Conservation (phyloP, 2,888 invertebrate species). For the Amaurobius ferox region DNA sequence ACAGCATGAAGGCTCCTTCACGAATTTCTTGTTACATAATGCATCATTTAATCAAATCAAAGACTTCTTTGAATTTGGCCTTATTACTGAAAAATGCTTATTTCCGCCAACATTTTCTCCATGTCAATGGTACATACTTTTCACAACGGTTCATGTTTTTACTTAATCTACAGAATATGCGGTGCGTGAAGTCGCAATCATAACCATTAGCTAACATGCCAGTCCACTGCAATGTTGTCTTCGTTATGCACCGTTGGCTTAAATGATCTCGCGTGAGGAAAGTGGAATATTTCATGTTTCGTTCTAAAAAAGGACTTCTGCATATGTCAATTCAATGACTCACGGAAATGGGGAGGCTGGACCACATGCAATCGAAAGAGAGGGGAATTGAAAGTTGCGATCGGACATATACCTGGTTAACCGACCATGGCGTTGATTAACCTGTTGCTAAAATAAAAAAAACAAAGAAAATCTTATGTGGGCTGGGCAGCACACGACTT, state of each 20-base stretch:
- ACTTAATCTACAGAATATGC: background rate
- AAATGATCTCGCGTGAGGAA: conserved; percentile 34
- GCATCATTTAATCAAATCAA: no score
- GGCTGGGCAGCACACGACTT: no score
- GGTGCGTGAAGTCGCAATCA: background rate
- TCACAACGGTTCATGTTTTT: no score
- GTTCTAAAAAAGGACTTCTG: conserved; percentile 21
- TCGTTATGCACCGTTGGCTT: conserved; percentile 33
- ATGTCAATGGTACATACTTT: conserved; percentile 10
- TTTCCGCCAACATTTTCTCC: background rate
- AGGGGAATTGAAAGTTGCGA: conserved; percentile 27
- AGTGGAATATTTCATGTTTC: conserved; percentile 39
- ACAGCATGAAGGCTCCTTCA: no score
- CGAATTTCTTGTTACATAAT: no score
- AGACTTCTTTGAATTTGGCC: no score
- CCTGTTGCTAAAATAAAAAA: background rate
- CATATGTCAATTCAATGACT: background rate
- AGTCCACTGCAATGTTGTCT: conserved; percentile 14
- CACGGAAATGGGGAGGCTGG: background rate
- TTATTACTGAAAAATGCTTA: background rate
- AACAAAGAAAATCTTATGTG: no score
- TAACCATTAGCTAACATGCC: background rate
- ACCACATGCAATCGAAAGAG: conserved; percentile 29
- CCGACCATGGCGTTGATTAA: background rate
- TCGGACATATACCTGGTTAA: no score